phyloP scores from a whole-genome alignment of 2,888 invertebrate genomes.

The Apocheima hispidaria region DNA sequence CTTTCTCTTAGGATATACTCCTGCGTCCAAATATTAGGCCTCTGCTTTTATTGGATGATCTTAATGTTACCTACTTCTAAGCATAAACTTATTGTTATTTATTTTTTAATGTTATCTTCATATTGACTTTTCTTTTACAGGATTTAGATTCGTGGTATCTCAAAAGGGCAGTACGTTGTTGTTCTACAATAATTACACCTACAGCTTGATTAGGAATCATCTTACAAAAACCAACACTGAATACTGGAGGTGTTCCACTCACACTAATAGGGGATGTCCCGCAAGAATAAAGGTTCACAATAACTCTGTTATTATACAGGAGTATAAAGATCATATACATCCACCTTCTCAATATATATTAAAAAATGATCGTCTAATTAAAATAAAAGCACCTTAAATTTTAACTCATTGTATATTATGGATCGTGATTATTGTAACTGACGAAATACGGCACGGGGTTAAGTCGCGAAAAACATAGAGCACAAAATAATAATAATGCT shows the following conservation, averaged over 20 bases:
- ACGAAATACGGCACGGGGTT: too few species aligned
- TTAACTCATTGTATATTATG: background rate
- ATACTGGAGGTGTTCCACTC: constrained; percentile 5
- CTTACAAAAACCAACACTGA: background rate
- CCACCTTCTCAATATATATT: background rate
- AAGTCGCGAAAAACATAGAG: too few species aligned
- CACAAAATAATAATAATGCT: too few species aligned
- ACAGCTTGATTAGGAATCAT: background rate
- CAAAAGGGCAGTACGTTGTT: background rate
- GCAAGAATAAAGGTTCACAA: background rate
- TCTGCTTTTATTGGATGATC: too few species aligned
- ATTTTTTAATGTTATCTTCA: background rate
- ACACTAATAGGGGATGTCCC: constrained; percentile 9
- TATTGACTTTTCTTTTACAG: background rate
- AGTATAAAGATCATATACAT: background rate
- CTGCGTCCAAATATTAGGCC: too few species aligned
- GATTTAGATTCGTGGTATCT: background rate
- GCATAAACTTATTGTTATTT: too few species aligned
- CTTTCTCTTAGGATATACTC: too few species aligned
- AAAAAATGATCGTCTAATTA: background rate
- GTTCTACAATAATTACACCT: constrained; percentile 1
- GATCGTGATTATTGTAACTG: background rate
- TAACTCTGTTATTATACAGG: background rate
- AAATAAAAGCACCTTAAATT: background rate
- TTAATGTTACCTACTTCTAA: too few species aligned